Base-by-base conservation (phyloP, 2,888 invertebrate species). In the Heliconius cydno region DNA sequence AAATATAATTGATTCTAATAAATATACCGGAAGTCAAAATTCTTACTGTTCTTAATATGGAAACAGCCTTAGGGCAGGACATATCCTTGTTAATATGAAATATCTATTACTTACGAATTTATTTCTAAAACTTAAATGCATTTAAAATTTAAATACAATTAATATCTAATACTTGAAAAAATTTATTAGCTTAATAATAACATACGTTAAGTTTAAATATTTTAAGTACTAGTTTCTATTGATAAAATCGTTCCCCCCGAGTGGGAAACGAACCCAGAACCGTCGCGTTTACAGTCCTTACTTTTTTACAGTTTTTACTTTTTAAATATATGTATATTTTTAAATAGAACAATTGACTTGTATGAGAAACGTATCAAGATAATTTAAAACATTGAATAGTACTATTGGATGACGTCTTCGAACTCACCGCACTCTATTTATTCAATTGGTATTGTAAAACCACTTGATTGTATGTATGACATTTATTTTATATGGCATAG, bases 391-490 rank as follows among this genome's bases (percentile, higher is more conserved):
- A 60, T n/a, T 60, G 1, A 60, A 19, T 7, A 52, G 19, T 52
- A 3, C 19, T 52, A 65, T 63, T 10, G n/a, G 25, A n/a, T 75
- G 74, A 81, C 77, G 79, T 63, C 38, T 70, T 46, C 2, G 60
- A 22, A 70, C 71, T 74, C 52, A 71, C 75, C 60, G 76, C 46
- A 25, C 60, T 65, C 34, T 81, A 81, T 81, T 81, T 79, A 81
- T 67, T 72, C 81, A 81, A 81, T 76, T 79, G 81, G 77, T 72
- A 67, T 71, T 52, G 67, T 67, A 63, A 70, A 65, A 52, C 28
- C 38, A 63, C 38, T 63, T 65, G 74, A 65, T 41, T 65, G 65
- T 75, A 63, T 75, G 22, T 30, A 30, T 30, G 3, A 63, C 19
- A 72, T 60, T 30, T 71, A 2, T 63, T n/a, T 25, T 60, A 68